These are phyloP conservation scores for Artibeus lituratus DNA, from an alignment of 2,797 vertebrate genomes.

Conservation along the genomic window DNA sequence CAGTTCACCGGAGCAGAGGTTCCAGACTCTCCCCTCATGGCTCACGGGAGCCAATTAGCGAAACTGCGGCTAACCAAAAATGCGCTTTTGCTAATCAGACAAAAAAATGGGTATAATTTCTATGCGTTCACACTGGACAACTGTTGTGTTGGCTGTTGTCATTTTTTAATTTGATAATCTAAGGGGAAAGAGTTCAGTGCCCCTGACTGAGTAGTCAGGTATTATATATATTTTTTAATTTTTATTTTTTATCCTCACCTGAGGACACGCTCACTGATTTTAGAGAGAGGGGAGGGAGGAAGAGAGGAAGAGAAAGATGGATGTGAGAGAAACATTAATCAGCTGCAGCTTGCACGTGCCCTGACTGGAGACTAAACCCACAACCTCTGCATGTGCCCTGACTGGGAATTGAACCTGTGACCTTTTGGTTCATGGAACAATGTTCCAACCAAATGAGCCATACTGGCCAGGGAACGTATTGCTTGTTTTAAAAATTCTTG, in stretches of 20 bases:
- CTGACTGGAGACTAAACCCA: neutral
- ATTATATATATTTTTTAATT: neutral
- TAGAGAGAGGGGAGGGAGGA: neutral
- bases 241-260: neutral
- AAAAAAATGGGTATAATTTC: neutral
- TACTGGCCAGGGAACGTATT: no score
- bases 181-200: neutral
- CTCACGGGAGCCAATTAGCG: neutral
- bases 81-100: neutral
- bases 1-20: neutral
- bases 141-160: neutral
- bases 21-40: neutral
- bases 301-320: neutral
- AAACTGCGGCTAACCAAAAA: neutral
- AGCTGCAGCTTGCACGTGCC: neutral
- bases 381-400: no score
- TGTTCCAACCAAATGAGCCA: no score
- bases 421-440: no score
- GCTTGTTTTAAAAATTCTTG: neutral
- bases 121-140: neutral
- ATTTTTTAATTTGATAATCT: neutral
- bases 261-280: neutral
- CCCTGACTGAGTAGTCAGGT: neutral
- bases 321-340: neutral
- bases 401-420: no score